These are phyloP conservation scores for Micrasema minimum DNA, from an alignment of 1,140 invertebrate genomes.

Conservation along the genomic window DNA sequence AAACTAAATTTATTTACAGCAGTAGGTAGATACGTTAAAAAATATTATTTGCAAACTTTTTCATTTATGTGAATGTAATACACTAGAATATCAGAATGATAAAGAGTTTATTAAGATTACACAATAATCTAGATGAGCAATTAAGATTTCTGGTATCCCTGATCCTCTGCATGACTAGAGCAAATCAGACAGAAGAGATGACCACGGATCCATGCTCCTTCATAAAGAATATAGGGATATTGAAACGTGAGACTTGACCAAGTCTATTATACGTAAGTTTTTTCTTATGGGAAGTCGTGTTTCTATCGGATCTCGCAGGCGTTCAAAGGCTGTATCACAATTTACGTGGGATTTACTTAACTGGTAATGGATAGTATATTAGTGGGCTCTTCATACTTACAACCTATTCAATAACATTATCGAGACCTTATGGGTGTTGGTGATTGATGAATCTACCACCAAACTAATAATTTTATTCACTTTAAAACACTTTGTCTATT, in stretches of 20 bases:
- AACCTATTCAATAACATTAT: constrained; percentile 3
- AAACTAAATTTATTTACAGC: too few species aligned
- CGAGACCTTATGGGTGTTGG: background rate
- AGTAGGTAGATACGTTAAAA: too few species aligned
- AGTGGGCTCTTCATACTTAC: constrained; percentile 4
- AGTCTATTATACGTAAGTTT: constrained; percentile 1
- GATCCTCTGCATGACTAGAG: constrained; percentile 6
- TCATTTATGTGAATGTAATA: too few species aligned
- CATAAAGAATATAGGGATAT: constrained; percentile 7
- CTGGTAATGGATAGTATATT: constrained; percentile 26
- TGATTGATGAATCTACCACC: constrained; percentile 1
- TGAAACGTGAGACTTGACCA: constrained; percentile 29
- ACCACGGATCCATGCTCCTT: background rate
- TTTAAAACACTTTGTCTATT: too few species aligned
- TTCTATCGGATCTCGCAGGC: background rate
- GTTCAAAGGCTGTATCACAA: constrained; percentile 1
- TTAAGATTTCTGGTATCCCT: constrained; percentile 12
- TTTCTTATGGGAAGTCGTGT: constrained; percentile 18
- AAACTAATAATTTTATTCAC: too few species aligned
- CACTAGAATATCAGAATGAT: too few species aligned
- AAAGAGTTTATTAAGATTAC: too few species aligned
- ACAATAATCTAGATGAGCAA: background rate
- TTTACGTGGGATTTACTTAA: constrained; percentile 27
- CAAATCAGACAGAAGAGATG: constrained; percentile 11
- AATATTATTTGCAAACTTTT: too few species aligned